Percentiles rank a stretch among this genome's conserved stretches.
phyloP scores from a whole-genome alignment of 2,113 vertebrate species.

The Cnemophilus loriae region DNA sequence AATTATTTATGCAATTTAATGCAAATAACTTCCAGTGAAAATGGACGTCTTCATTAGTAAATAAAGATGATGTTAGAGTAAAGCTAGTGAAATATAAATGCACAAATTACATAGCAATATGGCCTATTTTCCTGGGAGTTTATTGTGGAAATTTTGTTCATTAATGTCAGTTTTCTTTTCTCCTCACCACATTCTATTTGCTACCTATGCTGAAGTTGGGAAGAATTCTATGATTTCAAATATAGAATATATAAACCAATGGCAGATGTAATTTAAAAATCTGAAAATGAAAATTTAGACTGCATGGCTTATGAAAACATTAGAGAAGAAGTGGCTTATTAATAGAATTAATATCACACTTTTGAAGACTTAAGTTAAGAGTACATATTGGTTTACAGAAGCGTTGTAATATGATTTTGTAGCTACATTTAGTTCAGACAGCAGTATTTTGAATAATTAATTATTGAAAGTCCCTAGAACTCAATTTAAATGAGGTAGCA shows the following conservation, averaged over 20 bases:
- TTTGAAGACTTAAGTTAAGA: neutral
- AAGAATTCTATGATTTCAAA: conserved; percentile 60
- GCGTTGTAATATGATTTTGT: neutral
- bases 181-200: conserved; percentile 58
- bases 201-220: conserved; percentile 41
- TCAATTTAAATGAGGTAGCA: neutral
- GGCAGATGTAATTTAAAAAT: conserved; percentile 24
- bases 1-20: neutral
- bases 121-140: conserved; percentile 36
- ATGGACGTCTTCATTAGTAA: conserved; percentile 28
- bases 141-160: conserved; percentile 63
- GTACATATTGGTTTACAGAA: neutral
- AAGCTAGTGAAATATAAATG: conserved; percentile 44
- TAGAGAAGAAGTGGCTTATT: conserved; percentile 16
- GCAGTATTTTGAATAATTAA: neutral
- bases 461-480: neutral
- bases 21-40: conserved; percentile 17
- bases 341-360: neutral
- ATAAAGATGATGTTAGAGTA: conserved; percentile 12
- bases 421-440: neutral
- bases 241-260: conserved; percentile 36
- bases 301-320: neutral
- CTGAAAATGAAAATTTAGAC: conserved; percentile 10
- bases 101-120: neutral
- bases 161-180: conserved; percentile 62